Conservation (phyloP, 2,113 vertebrate genomes). For the Pangasianodon gigas region DNA sequence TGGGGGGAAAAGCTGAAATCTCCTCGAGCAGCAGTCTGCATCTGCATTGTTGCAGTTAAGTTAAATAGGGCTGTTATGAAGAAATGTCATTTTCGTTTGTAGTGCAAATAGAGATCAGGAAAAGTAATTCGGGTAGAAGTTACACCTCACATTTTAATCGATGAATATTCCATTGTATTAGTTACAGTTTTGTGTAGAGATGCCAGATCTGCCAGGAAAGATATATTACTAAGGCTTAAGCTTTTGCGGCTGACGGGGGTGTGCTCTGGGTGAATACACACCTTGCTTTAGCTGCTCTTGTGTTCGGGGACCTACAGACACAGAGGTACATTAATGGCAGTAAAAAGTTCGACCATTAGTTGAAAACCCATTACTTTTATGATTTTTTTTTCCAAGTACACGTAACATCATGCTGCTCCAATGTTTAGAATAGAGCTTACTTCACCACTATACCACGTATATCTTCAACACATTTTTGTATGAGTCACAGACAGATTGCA, state of each 20-base stretch:
- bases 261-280: neutral
- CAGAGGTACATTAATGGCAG: neutral
- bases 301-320: neutral
- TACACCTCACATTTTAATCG: neutral
- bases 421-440: neutral
- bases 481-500: neutral
- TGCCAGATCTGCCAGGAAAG: constrained; percentile 5
- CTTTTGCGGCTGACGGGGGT: neutral
- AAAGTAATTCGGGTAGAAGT: neutral
- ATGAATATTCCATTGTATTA: neutral
- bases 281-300: neutral
- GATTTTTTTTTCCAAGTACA: neutral
- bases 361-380: neutral
- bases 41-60: neutral
- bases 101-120: neutral
- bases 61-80: neutral
- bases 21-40: neutral
- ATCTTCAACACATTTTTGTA: neutral
- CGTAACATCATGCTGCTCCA: neutral
- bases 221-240: constrained; percentile 1
- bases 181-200: neutral
- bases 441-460: neutral
- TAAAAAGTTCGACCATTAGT: neutral
- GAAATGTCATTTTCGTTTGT: neutral
- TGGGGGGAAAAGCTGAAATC: neutral